phyloP scores from a whole-genome alignment of 2,888 invertebrate species.

The Yponomeuta plumbellus region DNA sequence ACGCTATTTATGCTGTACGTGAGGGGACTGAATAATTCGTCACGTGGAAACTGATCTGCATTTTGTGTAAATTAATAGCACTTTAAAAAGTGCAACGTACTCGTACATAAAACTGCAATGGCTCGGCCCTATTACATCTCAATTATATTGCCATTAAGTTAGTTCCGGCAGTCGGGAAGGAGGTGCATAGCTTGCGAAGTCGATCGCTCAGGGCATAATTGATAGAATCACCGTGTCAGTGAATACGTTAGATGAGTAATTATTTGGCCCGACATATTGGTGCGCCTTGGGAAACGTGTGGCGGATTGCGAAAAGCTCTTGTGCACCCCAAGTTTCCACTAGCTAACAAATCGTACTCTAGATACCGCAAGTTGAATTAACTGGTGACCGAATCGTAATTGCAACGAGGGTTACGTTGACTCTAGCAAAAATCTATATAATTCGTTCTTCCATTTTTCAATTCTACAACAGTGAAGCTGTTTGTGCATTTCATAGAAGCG shows the following conservation, averaged over 20 bases:
- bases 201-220: constrained; percentile 28
- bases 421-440: no score
- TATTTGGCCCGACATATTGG: constrained; percentile 31
- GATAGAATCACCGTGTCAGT: constrained; percentile 34
- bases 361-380: background rate
- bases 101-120: constrained; percentile 9
- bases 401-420: background rate
- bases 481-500: background rate
- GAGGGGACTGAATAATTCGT: background rate
- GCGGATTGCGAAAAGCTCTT: background rate
- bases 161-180: constrained; percentile 5
- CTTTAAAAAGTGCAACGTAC: constrained; percentile 10
- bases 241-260: constrained; percentile 35
- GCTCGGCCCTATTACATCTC: constrained; percentile 16
- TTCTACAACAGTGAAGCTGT: background rate
- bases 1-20: constrained; percentile 8
- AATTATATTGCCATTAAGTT: constrained; percentile 15
- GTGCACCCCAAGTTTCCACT: background rate
- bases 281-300: constrained; percentile 26
- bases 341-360: background rate
- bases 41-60: background rate
- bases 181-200: constrained; percentile 9
- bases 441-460: no score
- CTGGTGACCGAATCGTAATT: background rate
- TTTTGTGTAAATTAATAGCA: constrained; percentile 3